A percentile compares a stretch with the other conserved stretches of the same genome.
These are phyloP conservation scores for Frankliniella fusca DNA, from an alignment of 2,888 invertebrate genomes.

Conservation along the genomic window DNA sequence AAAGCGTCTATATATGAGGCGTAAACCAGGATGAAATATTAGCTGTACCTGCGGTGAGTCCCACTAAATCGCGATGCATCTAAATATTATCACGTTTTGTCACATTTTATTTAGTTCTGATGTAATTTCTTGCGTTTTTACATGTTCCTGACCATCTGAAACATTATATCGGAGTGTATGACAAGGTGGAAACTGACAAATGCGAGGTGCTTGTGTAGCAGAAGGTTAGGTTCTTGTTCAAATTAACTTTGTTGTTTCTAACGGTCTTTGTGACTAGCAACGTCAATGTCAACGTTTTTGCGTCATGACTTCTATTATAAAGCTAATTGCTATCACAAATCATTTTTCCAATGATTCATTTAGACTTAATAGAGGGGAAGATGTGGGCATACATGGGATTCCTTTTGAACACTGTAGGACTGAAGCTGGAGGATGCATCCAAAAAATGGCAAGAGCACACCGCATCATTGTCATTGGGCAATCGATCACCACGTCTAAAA, in stretches of 20 bases:
- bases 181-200: neutral
- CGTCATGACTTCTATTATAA: neutral
- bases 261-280: neutral
- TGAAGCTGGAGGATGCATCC: neutral
- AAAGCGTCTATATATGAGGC: no score
- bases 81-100: neutral
- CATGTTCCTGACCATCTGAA: neutral
- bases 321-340: neutral
- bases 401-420: neutral
- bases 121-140: conserved; percentile 1
- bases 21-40: no score
- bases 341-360: conserved; percentile 1
- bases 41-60: no score
- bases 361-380: neutral
- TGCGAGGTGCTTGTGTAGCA: neutral
- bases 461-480: neutral
- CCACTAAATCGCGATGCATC: neutral
- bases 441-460: neutral
- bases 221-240: neutral
- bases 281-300: neutral
- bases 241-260: neutral
- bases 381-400: neutral
- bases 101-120: neutral
- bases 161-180: neutral
- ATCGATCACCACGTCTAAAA: conserved; percentile 1